Percentiles rank a stretch among this genome's conserved stretches.
Conservation (phyloP, 1,140 invertebrate species). For the Eubasilissa regina region DNA sequence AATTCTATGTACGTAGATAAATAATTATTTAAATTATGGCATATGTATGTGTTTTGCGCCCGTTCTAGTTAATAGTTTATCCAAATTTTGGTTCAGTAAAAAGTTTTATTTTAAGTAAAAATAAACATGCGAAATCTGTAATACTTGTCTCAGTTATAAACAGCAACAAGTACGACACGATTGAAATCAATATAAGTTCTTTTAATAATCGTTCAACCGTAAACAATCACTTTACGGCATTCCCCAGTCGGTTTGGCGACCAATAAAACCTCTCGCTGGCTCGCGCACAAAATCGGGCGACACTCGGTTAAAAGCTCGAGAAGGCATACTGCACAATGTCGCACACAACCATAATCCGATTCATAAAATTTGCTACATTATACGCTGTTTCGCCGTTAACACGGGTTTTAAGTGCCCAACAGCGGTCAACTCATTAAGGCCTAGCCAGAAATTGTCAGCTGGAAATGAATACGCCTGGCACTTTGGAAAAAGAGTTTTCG, state of each 20-base stretch:
- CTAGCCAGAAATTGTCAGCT: neutral
- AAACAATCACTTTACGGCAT: neutral
- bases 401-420: conserved; percentile 33
- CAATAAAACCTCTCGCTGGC: neutral
- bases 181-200: conserved; percentile 19
- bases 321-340: neutral
- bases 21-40: too few relatives aligned
- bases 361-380: conserved; percentile 46
- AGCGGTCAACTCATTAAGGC: conserved; percentile 39
- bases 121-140: too few relatives aligned
- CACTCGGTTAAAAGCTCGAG: conserved; percentile 5
- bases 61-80: too few relatives aligned
- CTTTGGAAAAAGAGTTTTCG: too few relatives aligned
- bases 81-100: too few relatives aligned
- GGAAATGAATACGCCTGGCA: too few relatives aligned
- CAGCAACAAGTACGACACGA: neutral
- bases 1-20: too few relatives aligned
- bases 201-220: neutral
- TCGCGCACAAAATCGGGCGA: conserved; percentile 6
- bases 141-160: too few relatives aligned
- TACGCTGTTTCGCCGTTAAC: conserved; percentile 25
- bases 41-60: too few relatives aligned
- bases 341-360: conserved; percentile 30
- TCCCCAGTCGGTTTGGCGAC: neutral
- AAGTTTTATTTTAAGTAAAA: too few relatives aligned